phyloP scores from a whole-genome alignment of 2,797 vertebrate species.

The Urophycis tenuis region DNA sequence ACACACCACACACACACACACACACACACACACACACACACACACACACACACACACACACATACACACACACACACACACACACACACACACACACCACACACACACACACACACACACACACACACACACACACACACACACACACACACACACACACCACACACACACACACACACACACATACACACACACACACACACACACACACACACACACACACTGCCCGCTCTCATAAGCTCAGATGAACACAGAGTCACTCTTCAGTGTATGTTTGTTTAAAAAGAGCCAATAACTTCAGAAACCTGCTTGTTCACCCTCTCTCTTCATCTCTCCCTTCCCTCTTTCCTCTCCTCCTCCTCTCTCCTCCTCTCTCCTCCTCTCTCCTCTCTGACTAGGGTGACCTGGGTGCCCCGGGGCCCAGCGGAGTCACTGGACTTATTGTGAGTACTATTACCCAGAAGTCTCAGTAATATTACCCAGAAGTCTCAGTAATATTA shows the following conservation, averaged over 20 bases:
- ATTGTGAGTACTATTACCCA: conserved; percentile 80
- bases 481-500: conserved; percentile 57
- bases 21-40: conserved; percentile 15
- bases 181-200: conserved; percentile 11
- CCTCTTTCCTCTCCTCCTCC: conserved; percentile 4
- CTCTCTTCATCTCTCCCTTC: conserved; percentile 47
- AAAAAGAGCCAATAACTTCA: conserved; percentile 61
- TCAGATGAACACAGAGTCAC: conserved; percentile 63
- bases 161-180: conserved; percentile 19
- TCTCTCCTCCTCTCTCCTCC: conserved; percentile 18
- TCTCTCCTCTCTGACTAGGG: conserved; percentile 74
- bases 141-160: conserved; percentile 16
- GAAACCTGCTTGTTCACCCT: conserved; percentile 50
- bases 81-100: conserved; percentile 15
- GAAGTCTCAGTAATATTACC: conserved; percentile 57
- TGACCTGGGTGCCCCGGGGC: conserved; percentile 87
- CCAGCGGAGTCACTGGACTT: conserved; percentile 88
- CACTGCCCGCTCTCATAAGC: conserved; percentile 58
- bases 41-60: conserved; percentile 15
- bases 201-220: conserved; percentile 32
- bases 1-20: conserved; percentile 5
- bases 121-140: conserved; percentile 26
- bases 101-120: conserved; percentile 21
- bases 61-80: conserved; percentile 1
- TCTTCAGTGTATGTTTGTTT: conserved; percentile 68